Conservation (phyloP, 2,797 vertebrate genomes). For the Mico argentatus region DNA sequence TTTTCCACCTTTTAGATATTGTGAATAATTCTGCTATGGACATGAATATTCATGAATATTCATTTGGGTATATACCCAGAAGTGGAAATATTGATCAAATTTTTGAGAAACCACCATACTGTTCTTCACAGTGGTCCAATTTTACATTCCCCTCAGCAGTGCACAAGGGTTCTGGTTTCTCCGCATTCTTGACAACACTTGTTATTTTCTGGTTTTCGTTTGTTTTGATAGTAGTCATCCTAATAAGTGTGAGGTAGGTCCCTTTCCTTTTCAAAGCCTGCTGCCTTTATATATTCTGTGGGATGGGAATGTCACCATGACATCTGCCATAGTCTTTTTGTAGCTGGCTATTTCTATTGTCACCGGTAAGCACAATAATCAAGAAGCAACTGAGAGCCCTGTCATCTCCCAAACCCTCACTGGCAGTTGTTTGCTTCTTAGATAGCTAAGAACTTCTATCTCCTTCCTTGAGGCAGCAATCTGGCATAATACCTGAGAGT, state of each 20-base stretch:
- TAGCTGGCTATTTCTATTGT: not conserved
- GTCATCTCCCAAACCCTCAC: not conserved
- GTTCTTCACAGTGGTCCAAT: not conserved
- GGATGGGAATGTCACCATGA: not conserved
- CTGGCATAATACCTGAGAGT: not conserved
- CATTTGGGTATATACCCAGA: not conserved
- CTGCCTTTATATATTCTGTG: not conserved
- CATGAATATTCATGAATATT: not conserved
- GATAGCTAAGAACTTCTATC: not conserved
- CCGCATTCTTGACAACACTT: not conserved
- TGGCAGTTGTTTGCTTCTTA: not conserved
- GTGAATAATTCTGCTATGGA: not conserved
- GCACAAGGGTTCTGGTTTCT: not conserved
- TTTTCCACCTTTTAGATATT: not conserved
- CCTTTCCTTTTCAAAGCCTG: slow-evolving; percentile 14
- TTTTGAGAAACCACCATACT: not conserved
- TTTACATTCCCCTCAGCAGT: not conserved
- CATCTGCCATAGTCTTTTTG: not conserved
- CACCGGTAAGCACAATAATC: not conserved
- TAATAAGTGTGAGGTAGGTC: not conserved
- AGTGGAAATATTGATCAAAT: not conserved
- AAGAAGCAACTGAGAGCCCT: not conserved
- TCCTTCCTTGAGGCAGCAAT: not conserved
- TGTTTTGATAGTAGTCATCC: not conserved
- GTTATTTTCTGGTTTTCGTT: not conserved